Evolutionary conservation across 2,888 invertebrate species (phyloP).

Genomic region (Monopis laevigella): DNA sequence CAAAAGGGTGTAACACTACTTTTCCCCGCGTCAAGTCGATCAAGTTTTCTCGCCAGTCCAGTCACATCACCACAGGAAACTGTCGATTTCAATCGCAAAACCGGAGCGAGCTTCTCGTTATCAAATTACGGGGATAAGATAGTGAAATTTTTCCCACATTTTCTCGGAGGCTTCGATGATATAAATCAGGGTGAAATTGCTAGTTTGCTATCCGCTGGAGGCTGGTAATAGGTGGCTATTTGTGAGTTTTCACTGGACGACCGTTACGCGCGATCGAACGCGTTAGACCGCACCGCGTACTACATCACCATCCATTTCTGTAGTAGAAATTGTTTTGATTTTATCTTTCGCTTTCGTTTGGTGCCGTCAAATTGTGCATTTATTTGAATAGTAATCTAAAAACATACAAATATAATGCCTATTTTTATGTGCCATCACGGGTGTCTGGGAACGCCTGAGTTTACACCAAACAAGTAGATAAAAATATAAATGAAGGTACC

Average conservation of each 20-base stretch:
- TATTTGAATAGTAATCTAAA: no score
- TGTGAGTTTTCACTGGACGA: constrained; percentile 59
- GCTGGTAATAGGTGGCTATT: constrained; percentile 56
- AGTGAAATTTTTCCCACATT: constrained; percentile 66
- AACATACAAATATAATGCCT: no score
- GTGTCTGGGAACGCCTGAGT: no score
- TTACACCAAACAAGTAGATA: no score
- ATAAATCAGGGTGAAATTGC: constrained; percentile 63
- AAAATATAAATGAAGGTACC: no score
- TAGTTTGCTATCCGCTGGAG: constrained; percentile 44
- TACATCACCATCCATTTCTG: constrained; percentile 9
- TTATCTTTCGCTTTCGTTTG: no score
- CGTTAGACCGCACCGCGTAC: constrained; percentile 10
- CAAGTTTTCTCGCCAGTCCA: constrained; percentile 55
- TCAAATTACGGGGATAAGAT: constrained; percentile 55
- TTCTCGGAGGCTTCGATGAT: constrained; percentile 55
- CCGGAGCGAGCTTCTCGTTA: constrained; percentile 58
- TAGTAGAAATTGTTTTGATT: no score
- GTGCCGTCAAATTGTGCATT: no score
- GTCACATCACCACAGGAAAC: constrained; percentile 53
- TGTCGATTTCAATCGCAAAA: constrained; percentile 57
- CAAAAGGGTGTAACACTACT: constrained; percentile 32
- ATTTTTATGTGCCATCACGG: no score
- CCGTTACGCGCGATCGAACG: constrained; percentile 48
- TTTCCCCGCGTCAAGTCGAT: constrained; percentile 37